These are phyloP conservation scores for Palythoa heliodiscus DNA, from an alignment of 92 coral and sea anemone genomes.

Conservation along the genomic window DNA sequence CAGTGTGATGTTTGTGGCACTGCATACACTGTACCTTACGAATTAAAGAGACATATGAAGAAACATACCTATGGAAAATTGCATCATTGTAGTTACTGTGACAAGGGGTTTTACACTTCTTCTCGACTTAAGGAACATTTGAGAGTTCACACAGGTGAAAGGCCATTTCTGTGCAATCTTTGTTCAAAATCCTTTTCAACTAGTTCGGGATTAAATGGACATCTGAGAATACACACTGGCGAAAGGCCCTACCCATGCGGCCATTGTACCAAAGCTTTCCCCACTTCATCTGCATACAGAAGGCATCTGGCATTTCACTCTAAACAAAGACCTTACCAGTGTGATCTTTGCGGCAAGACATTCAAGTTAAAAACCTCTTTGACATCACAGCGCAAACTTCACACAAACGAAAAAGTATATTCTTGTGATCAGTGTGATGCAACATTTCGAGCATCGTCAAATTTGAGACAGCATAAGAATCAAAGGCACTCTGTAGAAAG, in stretches of 20 bases:
- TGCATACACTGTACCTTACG: not conserved
- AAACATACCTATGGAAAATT: not conserved
- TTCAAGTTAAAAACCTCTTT: not conserved
- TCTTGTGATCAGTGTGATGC: not conserved
- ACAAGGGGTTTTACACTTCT: not conserved
- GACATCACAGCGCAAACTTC: not conserved
- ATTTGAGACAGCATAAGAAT: not conserved
- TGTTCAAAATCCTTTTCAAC: constrained; percentile 11
- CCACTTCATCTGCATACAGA: not conserved
- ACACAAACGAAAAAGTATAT: not conserved
- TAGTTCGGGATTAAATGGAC: not conserved
- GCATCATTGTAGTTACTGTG: not conserved
- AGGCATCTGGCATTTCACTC: not conserved
- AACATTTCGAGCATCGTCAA: not conserved
- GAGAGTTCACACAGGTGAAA: not conserved
- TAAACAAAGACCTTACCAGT: not conserved
- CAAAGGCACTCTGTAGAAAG: not conserved
- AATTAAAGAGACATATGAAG: constrained; percentile 13
- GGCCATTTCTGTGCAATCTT: not conserved
- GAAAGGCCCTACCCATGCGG: not conserved
- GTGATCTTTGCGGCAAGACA: constrained; percentile 8
- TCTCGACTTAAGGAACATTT: not conserved
- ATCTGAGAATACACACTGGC: not conserved
- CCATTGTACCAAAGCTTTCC: not conserved
- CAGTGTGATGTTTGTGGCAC: not conserved